Evolutionary conservation across 37 sponge, comb jelly and placozoan species (phyloP).

Genomic region (Aplysina aerophoba): DNA sequence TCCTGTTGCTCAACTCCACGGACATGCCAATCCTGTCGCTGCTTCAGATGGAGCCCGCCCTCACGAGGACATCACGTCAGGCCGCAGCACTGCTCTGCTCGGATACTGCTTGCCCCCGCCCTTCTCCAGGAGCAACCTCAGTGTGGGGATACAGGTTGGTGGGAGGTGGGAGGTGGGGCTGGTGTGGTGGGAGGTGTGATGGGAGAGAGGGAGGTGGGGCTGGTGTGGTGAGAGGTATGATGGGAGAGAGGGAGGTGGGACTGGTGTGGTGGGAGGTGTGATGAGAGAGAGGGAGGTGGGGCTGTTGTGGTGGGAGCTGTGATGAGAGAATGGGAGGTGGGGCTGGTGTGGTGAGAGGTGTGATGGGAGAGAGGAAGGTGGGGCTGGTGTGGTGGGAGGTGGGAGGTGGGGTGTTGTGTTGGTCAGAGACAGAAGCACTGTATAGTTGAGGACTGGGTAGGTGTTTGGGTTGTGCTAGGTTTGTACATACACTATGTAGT

Average conservation of each 20-base stretch:
- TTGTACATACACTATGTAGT: too few relatives aligned
- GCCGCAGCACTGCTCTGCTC: neutral
- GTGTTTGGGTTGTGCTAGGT: too few relatives aligned
- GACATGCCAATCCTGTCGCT: neutral
- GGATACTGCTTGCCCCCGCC: neutral
- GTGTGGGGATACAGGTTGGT: conserved; percentile 12
- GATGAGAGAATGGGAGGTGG: neutral
- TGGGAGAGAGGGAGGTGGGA: neutral
- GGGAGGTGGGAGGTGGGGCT: conserved; percentile 11
- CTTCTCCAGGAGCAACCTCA: neutral
- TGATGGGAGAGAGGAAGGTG: neutral
- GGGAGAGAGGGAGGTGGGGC: neutral
- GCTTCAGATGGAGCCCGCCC: neutral
- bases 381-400: neutral
- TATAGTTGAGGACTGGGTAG: too few relatives aligned
- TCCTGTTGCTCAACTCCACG: neutral
- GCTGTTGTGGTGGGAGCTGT: neutral
- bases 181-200: neutral
- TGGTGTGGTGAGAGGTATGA: neutral
- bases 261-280: too few relatives aligned
- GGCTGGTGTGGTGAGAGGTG: neutral
- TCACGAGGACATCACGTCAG: too few relatives aligned
- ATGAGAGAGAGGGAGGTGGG: conserved; percentile 4
- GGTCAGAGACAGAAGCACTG: too few relatives aligned
- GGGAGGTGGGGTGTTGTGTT: too few relatives aligned